Evolutionary conservation across 2,797 vertebrate species (phyloP).

Genomic region (Pogonophryne albipinna): DNA sequence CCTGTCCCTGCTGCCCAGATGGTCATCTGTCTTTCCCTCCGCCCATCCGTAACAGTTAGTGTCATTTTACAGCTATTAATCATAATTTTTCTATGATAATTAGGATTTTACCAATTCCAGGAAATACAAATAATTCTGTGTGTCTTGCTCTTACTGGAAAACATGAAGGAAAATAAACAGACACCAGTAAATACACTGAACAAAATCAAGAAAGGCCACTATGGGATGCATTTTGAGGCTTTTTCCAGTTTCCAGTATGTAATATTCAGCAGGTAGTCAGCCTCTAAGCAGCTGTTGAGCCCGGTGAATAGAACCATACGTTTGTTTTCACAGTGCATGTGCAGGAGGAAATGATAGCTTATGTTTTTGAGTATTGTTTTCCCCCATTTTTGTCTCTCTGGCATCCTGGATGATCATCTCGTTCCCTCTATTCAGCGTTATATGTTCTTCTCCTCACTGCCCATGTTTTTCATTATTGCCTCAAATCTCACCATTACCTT

Average conservation of each 20-base stretch:
- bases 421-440: background rate
- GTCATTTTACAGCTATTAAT: background rate
- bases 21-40: slow-evolving; percentile 30
- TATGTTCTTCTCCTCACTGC: background rate
- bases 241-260: slow-evolving; percentile 14
- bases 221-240: background rate
- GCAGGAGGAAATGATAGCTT: slow-evolving; percentile 3
- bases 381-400: slow-evolving; percentile 17
- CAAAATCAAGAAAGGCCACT: background rate
- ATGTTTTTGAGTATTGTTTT: slow-evolving; percentile 24
- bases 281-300: slow-evolving; percentile 18
- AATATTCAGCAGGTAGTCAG: slow-evolving; percentile 10
- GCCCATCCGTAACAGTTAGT: background rate
- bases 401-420: slow-evolving; percentile 11
- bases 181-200: background rate
- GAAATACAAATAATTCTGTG: background rate
- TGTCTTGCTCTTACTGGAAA: background rate
- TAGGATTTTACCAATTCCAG: background rate
- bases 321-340: slow-evolving; percentile 13
- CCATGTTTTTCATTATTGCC: slow-evolving; percentile 39
- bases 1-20: slow-evolving; percentile 31
- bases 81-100: slow-evolving; percentile 15
- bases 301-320: slow-evolving; percentile 2
- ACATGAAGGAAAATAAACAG: background rate
- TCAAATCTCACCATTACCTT: slow-evolving; percentile 84